Evolutionary conservation across 2,113 vertebrate genomes (phyloP).

Genomic region (Cricetomys ansorgei): DNA sequence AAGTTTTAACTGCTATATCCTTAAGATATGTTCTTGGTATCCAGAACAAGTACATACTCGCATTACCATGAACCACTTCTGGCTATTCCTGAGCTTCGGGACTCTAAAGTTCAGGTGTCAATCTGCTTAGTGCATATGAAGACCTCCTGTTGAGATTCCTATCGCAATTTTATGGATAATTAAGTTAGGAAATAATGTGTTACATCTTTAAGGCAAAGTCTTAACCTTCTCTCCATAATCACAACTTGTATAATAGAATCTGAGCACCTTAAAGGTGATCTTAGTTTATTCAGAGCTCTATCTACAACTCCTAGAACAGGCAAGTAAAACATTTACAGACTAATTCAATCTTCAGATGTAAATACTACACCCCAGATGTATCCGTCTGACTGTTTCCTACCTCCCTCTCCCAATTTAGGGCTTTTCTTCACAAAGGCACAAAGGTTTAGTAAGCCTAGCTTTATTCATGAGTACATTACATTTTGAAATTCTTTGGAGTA

Average conservation of each 20-base stretch:
- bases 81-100: not conserved
- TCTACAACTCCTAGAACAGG: not conserved
- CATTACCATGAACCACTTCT: not conserved
- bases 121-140: not conserved
- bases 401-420: not conserved
- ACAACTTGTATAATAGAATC: not conserved
- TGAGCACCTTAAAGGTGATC: not conserved
- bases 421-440: not conserved
- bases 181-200: not conserved
- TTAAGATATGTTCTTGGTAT: not conserved
- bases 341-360: not conserved
- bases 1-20: not conserved
- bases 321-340: not conserved
- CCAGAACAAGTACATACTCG: not conserved
- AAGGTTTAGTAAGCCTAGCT: not conserved
- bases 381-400: no score
- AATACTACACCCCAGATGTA: not conserved
- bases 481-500: not conserved
- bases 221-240: not conserved
- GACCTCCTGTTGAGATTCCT: not conserved
- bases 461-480: constrained; percentile 24
- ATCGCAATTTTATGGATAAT: no score
- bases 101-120: not conserved
- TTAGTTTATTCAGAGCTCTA: not conserved
- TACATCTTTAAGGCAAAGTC: not conserved